Percentiles rank a stretch among this genome's conserved stretches.
Evolutionary conservation across 2,888 invertebrate species (phyloP).

Genomic region (Boloria euphrosyne): DNA sequence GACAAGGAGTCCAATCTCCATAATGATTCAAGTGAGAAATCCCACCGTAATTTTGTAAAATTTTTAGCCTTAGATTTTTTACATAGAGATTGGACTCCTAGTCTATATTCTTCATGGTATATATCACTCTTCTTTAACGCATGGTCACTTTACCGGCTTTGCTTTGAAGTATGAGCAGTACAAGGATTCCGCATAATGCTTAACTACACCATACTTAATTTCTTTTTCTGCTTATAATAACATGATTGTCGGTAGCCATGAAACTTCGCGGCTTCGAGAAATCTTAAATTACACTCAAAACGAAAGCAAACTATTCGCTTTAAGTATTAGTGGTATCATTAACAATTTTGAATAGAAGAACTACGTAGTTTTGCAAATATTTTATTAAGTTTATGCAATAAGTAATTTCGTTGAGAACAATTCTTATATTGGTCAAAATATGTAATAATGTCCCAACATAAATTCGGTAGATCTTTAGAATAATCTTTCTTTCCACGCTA

Average conservation of each 20-base stretch:
- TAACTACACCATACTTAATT: slow-evolving; percentile 26
- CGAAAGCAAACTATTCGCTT: slow-evolving; percentile 4
- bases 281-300: slow-evolving; percentile 14
- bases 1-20: no score
- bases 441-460: no score
- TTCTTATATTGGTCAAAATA: no score
- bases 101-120: neutral
- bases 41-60: no score
- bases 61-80: no score
- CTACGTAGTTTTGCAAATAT: no score
- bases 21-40: no score
- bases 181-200: slow-evolving; percentile 29
- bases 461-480: no score
- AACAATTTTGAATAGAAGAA: no score
- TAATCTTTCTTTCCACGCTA: no score
- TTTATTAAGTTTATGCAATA: no score
- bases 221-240: slow-evolving; percentile 22
- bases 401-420: no score
- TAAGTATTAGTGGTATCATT: neutral
- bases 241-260: slow-evolving; percentile 31
- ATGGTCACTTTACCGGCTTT: slow-evolving; percentile 3
- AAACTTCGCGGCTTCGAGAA: slow-evolving; percentile 23
- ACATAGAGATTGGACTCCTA: neutral
- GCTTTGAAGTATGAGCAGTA: slow-evolving; percentile 19
- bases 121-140: neutral